phyloP scores from a whole-genome alignment of 2,888 invertebrate genomes.

The Diogma glabrata region DNA sequence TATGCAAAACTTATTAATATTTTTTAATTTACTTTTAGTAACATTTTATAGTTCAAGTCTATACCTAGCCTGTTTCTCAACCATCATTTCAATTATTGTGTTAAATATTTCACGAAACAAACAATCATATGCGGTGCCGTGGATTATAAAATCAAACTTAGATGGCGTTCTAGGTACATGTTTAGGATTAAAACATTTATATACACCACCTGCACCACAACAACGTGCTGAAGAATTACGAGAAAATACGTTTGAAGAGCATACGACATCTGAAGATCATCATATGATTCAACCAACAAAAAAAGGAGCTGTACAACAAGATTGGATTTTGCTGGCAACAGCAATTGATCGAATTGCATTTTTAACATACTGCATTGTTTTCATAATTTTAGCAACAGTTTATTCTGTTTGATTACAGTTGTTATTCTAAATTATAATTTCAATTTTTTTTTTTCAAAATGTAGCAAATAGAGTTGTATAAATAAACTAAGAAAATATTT shows the following conservation, averaged over 20 bases:
- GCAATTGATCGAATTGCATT: conserved; percentile 51
- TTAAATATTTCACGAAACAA: conserved; percentile 40
- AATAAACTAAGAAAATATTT: too few relatives aligned
- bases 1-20: too few relatives aligned
- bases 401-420: conserved; percentile 40
- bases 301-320: conserved; percentile 37
- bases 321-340: conserved; percentile 52
- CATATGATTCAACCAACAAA: conserved; percentile 26
- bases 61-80: conserved; percentile 40
- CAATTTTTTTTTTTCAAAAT: too few relatives aligned
- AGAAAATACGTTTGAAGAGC: conserved; percentile 35
- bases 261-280: conserved; percentile 31
- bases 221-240: conserved; percentile 34
- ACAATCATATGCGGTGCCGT: conserved; percentile 37
- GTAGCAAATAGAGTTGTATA: too few relatives aligned
- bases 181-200: conserved; percentile 30
- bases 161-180: conserved; percentile 24
- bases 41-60: conserved; percentile 43
- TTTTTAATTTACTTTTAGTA: conserved; percentile 41
- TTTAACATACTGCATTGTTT: conserved; percentile 42
- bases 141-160: conserved; percentile 28
- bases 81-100: conserved; percentile 42
- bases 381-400: conserved; percentile 39
- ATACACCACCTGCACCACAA: conserved; percentile 7
- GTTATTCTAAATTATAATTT: too few relatives aligned